Evolutionary conservation across 2,888 invertebrate species (phyloP), one percentile per base, ranked within the genome.

Genomic region (Adineta ricciae): DNA sequence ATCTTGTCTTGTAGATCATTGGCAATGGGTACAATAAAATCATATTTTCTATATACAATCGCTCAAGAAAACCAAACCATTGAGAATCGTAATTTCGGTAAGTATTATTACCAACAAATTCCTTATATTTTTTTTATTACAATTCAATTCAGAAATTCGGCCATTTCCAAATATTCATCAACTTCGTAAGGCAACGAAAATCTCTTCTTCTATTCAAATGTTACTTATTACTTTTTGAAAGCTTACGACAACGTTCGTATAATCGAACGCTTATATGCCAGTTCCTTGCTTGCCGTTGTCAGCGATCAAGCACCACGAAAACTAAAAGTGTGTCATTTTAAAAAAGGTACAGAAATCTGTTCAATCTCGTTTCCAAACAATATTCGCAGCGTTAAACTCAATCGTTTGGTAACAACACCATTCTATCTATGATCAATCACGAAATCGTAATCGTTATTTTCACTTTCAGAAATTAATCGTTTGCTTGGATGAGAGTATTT

Each of bases 261-360:
- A 87, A 95, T 98, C 88, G 98, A 99, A 91, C 93, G 98, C 87
- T 93, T 98, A 87, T 99, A 98, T 92, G 96, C 96, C 92, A 97
- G 97, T 91, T 96, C 96, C 88, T 92, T 99, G 88, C 95, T 98
- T 89, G 97, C 97, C 86, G 93, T 97, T 88, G 98, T 99, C 87
- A 95, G 95, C 88, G 93, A 95, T 88, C 93, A 94, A 88, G 94
- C 96, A 86, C 97, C 97, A 87, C 93, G 98, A 90, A 95, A 93
- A 89, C 93, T 96, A 89, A 94, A 95, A 92, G 96, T 98, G 87
- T 97, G 96, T 91, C 98, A 98, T 92, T 97, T 96, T 92, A 96
- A 96, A 91, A 96, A 96, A 91, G 96, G 96, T 88, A 96, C 96
- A 86, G 97, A 97, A 92, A 98, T 98, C 90, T 97, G 97, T 92